A percentile compares a stretch with the other conserved stretches of the same genome.
These are phyloP conservation scores for Dryomyza anilis DNA, from an alignment of 2,888 invertebrate genomes.

Conservation along the genomic window DNA sequence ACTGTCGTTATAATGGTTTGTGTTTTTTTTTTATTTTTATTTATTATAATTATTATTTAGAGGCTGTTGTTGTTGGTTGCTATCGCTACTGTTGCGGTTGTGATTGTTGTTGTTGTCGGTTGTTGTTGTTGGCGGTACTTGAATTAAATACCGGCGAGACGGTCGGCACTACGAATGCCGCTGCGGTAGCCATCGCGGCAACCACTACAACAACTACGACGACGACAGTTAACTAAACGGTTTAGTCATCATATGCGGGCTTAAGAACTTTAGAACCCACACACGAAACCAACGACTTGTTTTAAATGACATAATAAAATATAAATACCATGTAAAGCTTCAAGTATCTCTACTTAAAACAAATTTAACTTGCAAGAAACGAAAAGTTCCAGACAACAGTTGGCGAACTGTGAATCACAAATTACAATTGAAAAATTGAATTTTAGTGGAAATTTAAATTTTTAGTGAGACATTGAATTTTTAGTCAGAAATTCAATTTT, in stretches of 20 bases:
- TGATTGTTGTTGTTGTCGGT: background rate
- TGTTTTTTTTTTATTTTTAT: background rate
- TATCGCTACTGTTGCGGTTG: background rate
- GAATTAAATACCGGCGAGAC: slow-evolving; percentile 1
- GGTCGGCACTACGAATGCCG: background rate
- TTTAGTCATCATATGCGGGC: slow-evolving; percentile 4
- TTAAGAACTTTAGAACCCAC: background rate
- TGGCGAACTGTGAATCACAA: too few relatives aligned
- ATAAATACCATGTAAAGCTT: too few relatives aligned
- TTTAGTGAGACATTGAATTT: too few relatives aligned
- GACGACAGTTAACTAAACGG: slow-evolving; percentile 2
- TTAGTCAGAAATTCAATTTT: too few relatives aligned
- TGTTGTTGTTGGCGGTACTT: slow-evolving; percentile 4
- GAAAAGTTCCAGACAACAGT: too few relatives aligned
- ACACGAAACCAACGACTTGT: too few relatives aligned
- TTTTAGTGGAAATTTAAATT: too few relatives aligned
- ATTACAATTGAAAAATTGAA: too few relatives aligned
- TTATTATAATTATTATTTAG: background rate
- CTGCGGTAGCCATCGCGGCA: background rate
- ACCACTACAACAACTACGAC: background rate
- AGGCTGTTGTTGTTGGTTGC: background rate
- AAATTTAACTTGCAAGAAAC: too few relatives aligned
- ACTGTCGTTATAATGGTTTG: slow-evolving; percentile 14
- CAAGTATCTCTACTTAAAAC: too few relatives aligned
- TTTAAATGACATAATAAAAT: too few relatives aligned